These are phyloP conservation scores for Heliconius melpomene DNA, from an alignment of 1,140 invertebrate genomes.

Conservation along the genomic window DNA sequence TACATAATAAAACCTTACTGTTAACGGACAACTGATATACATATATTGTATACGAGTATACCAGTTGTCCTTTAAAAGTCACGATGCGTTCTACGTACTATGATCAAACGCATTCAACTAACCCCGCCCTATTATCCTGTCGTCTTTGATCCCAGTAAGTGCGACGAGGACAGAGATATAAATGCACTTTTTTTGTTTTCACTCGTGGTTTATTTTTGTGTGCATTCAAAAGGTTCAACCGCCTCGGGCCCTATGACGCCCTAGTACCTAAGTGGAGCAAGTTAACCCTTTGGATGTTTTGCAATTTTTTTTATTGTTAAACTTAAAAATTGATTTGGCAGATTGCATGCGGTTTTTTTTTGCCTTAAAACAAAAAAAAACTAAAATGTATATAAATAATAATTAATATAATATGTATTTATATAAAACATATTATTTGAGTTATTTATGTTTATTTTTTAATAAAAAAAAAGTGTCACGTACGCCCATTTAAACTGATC, in stretches of 20 bases:
- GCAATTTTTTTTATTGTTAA: conserved; percentile 1
- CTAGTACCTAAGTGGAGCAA: conserved; percentile 53
- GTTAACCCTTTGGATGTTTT: conserved; percentile 46
- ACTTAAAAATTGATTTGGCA: not conserved
- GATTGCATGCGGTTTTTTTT: too few species aligned
- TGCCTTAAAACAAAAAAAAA: too few species aligned
- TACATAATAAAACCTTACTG: too few species aligned
- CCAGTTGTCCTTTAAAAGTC: conserved; percentile 13
- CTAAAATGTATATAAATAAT: too few species aligned
- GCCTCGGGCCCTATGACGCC: conserved; percentile 43
- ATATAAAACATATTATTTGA: too few species aligned
- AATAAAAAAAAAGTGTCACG: not conserved
- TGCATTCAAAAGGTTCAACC: conserved; percentile 36
- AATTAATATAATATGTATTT: too few species aligned
- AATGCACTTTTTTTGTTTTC: conserved; percentile 42
- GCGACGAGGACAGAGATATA: conserved; percentile 33
- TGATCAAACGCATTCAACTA: conserved; percentile 2
- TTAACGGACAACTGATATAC: too few species aligned
- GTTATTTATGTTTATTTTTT: too few species aligned
- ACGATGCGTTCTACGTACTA: conserved; percentile 15
- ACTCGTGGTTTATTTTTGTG: conserved; percentile 39
- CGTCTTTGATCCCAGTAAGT: conserved; percentile 4
- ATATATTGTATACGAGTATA: not conserved
- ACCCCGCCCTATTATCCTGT: not conserved
- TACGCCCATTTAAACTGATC: not conserved